Conservation (phyloP, 2,113 vertebrate species). For the Polypterus bichir region DNA sequence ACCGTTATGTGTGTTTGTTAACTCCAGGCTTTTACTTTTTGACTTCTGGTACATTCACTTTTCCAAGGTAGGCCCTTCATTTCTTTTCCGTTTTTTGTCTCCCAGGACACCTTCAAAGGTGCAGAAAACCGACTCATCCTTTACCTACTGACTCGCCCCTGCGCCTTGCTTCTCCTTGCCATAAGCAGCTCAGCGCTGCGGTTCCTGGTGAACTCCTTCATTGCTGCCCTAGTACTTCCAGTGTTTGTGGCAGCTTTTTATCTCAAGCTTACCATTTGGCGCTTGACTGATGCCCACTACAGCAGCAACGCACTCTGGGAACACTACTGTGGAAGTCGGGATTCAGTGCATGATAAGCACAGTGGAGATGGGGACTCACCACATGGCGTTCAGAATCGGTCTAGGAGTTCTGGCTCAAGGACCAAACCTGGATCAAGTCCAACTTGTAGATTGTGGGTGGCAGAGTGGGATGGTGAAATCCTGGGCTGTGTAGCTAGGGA, state of each 20-base stretch:
- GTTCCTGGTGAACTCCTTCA: conserved; percentile 67
- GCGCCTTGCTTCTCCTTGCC: conserved; percentile 45
- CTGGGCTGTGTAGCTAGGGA: conserved; percentile 59
- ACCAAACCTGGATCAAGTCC: conserved; percentile 9
- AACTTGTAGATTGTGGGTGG: conserved; percentile 55
- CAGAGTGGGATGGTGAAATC: conserved; percentile 58
- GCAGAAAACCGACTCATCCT: conserved; percentile 71
- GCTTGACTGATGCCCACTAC: conserved; percentile 52
- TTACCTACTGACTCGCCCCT: conserved; percentile 61
- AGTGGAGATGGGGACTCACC: conserved; percentile 6
- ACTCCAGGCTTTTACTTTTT: neutral
- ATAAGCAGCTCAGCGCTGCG: conserved; percentile 56
- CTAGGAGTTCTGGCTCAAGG: conserved; percentile 25
- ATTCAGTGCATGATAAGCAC: conserved; percentile 39
- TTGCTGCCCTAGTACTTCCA: conserved; percentile 62
- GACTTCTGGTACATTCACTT: neutral
- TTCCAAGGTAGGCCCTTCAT: neutral
- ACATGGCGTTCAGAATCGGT: conserved; percentile 11
- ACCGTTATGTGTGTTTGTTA: no score
- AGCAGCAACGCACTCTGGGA: conserved; percentile 54
- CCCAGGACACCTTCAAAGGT: conserved; percentile 66
- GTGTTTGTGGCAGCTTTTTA: conserved; percentile 62
- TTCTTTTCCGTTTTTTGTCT: conserved; percentile 9
- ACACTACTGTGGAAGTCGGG: conserved; percentile 40
- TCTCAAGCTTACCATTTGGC: conserved; percentile 64